Conservation (phyloP, 2,888 invertebrate species). For the Tillus elongatus region DNA sequence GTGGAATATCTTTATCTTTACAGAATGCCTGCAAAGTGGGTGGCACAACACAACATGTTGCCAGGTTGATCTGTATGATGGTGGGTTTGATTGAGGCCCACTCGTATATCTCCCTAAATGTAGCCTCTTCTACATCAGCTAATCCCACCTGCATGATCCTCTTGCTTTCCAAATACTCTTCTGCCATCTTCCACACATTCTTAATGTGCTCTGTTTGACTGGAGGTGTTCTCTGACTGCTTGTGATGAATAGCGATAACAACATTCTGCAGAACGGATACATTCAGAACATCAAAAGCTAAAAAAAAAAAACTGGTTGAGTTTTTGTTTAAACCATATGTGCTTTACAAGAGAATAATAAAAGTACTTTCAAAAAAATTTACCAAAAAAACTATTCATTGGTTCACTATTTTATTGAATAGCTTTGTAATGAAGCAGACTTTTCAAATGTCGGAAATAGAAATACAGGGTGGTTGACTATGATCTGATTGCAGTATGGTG, state of each 20-base stretch:
- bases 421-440: no score
- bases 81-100: slow-evolving; percentile 73
- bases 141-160: slow-evolving; percentile 70
- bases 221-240: slow-evolving; percentile 27
- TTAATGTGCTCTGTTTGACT: slow-evolving; percentile 54
- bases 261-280: slow-evolving; percentile 72
- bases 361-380: no score
- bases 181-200: slow-evolving; percentile 67
- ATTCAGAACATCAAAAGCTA: slow-evolving; percentile 63
- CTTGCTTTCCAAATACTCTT: slow-evolving; percentile 57
- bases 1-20: slow-evolving; percentile 80
- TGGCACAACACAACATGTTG: slow-evolving; percentile 90
- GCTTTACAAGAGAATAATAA: no score
- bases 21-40: slow-evolving; percentile 83
- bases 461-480: no score
- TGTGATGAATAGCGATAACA: slow-evolving; percentile 66
- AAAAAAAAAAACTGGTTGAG: slow-evolving; percentile 37
- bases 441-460: no score
- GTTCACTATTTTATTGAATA: no score
- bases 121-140: slow-evolving; percentile 78
- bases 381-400: no score
- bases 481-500: no score
- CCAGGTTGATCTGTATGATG: slow-evolving; percentile 87
- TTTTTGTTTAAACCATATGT: no score
- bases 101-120: slow-evolving; percentile 65